Conservation (phyloP, 2,113 vertebrate species). For the human (Homo sapiens) region DNA sequence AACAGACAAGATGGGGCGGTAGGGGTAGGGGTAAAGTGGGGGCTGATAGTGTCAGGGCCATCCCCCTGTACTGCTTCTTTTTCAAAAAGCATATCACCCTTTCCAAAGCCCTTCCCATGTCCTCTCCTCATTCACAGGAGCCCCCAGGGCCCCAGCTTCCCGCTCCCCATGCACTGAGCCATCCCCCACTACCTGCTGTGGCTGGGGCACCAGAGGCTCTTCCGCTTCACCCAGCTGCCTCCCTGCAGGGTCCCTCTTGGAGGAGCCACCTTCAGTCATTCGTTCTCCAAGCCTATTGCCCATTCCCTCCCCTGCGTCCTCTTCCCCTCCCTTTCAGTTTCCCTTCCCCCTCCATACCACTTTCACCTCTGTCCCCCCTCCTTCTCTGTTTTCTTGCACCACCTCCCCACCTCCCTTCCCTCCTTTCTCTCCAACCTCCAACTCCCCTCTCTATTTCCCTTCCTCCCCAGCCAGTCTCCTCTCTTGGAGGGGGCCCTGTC, state of each 20-base stretch:
- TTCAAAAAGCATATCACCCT: background rate
- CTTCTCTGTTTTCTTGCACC: background rate
- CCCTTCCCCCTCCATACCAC: background rate
- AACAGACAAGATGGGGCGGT: too few relatives aligned
- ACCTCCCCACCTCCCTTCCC: too few relatives aligned
- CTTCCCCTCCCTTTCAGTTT: background rate
- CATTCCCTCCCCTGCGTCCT: background rate
- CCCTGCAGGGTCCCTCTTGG: background rate
- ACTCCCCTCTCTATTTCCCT: too few relatives aligned
- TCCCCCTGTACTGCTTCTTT: background rate
- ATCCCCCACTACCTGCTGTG: background rate
- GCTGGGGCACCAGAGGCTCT: background rate
- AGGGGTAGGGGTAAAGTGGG: background rate
- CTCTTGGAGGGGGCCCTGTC: too few relatives aligned
- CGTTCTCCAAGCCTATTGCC: background rate
- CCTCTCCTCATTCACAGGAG: background rate
- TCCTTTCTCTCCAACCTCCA: background rate
- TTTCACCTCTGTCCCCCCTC: background rate
- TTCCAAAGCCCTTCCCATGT: background rate
- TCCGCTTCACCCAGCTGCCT: background rate
- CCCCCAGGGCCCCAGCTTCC: background rate
- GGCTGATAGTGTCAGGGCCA: too few relatives aligned
- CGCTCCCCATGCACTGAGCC: too few relatives aligned
- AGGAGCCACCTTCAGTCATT: background rate
- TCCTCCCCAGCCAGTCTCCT: background rate